Evolutionary conservation across 1,140 invertebrate species (phyloP).

Genomic region (Conus betulinus): DNA sequence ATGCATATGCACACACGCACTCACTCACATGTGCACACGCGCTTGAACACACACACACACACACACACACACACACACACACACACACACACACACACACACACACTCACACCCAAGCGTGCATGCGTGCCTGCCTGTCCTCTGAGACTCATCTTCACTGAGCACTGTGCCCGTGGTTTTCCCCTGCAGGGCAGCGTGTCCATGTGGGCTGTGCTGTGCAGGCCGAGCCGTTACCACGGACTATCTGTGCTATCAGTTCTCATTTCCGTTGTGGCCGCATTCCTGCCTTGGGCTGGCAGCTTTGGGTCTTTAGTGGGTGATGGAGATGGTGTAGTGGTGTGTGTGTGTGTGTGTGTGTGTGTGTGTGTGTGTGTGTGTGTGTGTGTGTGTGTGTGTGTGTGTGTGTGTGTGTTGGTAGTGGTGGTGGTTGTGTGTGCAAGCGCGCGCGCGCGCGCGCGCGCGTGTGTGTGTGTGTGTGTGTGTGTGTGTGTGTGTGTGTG

Average conservation of each 20-base stretch:
- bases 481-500: not conserved
- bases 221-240: not conserved
- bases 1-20: too few relatives aligned
- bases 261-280: conserved; percentile 9
- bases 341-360: conserved; percentile 5
- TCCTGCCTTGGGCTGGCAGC: not conserved
- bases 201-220: too few relatives aligned
- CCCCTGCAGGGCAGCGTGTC: too few relatives aligned
- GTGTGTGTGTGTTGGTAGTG: not conserved
- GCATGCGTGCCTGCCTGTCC: too few relatives aligned
- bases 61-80: too few relatives aligned
- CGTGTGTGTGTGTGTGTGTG: not conserved
- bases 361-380: not conserved
- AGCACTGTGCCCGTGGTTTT: too few relatives aligned
- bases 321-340: not conserved
- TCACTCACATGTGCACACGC: too few relatives aligned
- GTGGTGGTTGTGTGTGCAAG: not conserved
- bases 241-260: conserved; percentile 3
- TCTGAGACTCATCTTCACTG: too few relatives aligned
- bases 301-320: not conserved
- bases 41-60: too few relatives aligned
- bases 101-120: too few relatives aligned
- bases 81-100: too few relatives aligned
- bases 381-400: not conserved
- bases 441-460: not conserved